phyloP scores from a whole-genome alignment of 2,888 invertebrate genomes.

The Erannis defoliaria region DNA sequence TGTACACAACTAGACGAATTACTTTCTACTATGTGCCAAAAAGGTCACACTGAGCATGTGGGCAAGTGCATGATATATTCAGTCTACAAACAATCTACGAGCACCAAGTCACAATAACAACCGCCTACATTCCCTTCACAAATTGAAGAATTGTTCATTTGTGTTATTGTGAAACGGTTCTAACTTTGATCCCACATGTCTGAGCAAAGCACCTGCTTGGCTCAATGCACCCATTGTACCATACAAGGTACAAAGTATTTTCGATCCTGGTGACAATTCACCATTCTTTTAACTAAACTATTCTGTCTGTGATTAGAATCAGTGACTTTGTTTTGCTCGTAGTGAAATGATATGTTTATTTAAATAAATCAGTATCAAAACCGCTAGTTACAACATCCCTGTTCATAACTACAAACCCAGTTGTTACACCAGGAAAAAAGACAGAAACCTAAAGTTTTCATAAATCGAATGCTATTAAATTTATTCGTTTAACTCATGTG shows the following conservation, averaged over 20 bases:
- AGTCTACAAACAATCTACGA: not conserved
- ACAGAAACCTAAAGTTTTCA: too few relatives aligned
- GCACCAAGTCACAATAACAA: not conserved
- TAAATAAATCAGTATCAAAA: too few relatives aligned
- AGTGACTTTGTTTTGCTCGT: too few relatives aligned
- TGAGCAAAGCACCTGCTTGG: slow-evolving; percentile 5
- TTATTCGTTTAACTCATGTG: too few relatives aligned
- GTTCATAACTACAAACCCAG: too few relatives aligned
- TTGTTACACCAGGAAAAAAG: too few relatives aligned
- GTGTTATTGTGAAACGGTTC: not conserved
- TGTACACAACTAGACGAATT: not conserved
- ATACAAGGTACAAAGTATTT: not conserved
- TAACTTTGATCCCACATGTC: not conserved
- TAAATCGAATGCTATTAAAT: too few relatives aligned
- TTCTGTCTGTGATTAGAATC: not conserved
- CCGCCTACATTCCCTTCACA: not conserved
- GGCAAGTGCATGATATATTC: not conserved
- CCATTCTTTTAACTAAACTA: not conserved
- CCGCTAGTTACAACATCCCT: too few relatives aligned
- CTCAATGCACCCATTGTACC: slow-evolving; percentile 19
- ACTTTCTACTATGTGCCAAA: not conserved
- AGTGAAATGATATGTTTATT: too few relatives aligned
- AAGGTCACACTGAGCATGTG: not conserved
- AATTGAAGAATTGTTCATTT: not conserved
- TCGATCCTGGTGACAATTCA: not conserved